Evolutionary conservation across 2,888 invertebrate genomes (phyloP).

Genomic region (Calephelis perditalis): DNA sequence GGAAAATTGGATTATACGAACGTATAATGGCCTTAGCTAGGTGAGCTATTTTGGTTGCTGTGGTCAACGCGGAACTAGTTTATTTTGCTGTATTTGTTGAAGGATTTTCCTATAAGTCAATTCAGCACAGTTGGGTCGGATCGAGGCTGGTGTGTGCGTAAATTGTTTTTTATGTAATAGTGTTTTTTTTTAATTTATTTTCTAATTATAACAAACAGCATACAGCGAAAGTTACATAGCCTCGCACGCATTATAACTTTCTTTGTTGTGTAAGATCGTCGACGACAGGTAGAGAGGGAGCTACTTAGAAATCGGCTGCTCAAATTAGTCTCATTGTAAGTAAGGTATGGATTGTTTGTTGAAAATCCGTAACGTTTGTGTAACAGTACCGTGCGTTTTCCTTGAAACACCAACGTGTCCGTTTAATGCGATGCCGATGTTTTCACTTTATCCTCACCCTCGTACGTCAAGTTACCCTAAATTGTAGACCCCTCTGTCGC

Average conservation of each 20-base stretch:
- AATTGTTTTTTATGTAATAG: slow-evolving; percentile 11
- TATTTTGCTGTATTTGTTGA: slow-evolving; percentile 65
- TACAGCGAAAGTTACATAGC: slow-evolving; percentile 71
- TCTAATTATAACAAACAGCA: slow-evolving; percentile 39
- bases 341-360: not conserved
- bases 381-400: slow-evolving; percentile 34
- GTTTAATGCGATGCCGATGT: slow-evolving; percentile 57
- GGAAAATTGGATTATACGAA: slow-evolving; percentile 77
- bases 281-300: slow-evolving; percentile 65
- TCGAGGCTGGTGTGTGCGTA: slow-evolving; percentile 9
- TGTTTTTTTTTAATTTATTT: slow-evolving; percentile 12
- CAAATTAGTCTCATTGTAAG: slow-evolving; percentile 5
- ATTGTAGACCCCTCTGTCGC: slow-evolving; percentile 34
- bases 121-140: slow-evolving; percentile 11
- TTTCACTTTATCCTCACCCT: slow-evolving; percentile 66
- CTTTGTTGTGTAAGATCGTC: slow-evolving; percentile 74
- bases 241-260: slow-evolving; percentile 70
- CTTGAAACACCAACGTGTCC: slow-evolving; percentile 40
- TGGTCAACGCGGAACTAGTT: slow-evolving; percentile 75
- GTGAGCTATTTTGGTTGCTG: slow-evolving; percentile 76
- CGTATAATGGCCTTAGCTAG: slow-evolving; percentile 78
- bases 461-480: slow-evolving; percentile 59
- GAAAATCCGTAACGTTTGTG: slow-evolving; percentile 17
- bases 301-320: slow-evolving; percentile 59
- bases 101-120: slow-evolving; percentile 45